Conservation (phyloP, 2,888 invertebrate species). For the Nycteola revayana region DNA sequence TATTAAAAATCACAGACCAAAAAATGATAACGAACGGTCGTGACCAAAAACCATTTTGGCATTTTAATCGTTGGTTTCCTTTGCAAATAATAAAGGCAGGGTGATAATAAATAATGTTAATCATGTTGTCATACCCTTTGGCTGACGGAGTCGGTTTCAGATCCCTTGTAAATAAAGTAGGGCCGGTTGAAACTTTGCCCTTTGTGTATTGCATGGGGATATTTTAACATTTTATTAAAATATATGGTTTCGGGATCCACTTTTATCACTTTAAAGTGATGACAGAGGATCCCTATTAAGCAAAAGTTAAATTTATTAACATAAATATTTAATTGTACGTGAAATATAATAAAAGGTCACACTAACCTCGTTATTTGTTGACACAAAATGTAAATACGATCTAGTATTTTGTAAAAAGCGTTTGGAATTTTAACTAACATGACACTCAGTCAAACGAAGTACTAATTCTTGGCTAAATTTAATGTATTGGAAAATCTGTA, state of each 20-base stretch:
- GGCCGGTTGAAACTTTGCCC: background rate
- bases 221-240: too few species aligned
- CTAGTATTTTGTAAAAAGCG: too few species aligned
- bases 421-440: too few species aligned
- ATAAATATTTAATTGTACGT: too few species aligned
- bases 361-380: too few species aligned
- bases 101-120: conserved; percentile 32
- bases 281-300: background rate
- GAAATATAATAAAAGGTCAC: too few species aligned
- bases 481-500: too few species aligned
- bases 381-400: too few species aligned
- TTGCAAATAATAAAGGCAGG: conserved; percentile 15
- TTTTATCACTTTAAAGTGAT: background rate
- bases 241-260: too few species aligned
- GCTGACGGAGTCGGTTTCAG: conserved; percentile 11
- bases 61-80: conserved; percentile 15
- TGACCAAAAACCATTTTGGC: conserved; percentile 9
- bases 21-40: conserved; percentile 6
- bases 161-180: conserved; percentile 9
- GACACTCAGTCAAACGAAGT: too few species aligned
- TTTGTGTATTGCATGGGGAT: background rate
- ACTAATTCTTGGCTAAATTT: too few species aligned
- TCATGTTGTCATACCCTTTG: conserved; percentile 21
- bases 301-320: too few species aligned
- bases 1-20: conserved; percentile 9